phyloP scores from a whole-genome alignment of 2,113 vertebrate species.

The Cyprinodon brontotheroides region DNA sequence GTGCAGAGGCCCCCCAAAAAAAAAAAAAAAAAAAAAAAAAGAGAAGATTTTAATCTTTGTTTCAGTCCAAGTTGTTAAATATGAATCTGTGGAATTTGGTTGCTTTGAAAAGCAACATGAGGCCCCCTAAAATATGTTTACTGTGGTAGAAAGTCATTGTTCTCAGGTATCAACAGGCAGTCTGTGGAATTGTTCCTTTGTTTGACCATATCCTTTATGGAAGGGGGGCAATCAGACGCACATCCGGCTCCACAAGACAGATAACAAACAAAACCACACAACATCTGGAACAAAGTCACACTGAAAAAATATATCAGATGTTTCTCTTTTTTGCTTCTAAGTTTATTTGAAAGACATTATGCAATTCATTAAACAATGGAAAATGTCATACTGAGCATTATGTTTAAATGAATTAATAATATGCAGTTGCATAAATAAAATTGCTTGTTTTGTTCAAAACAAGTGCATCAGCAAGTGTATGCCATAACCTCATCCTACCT shows the following conservation, averaged over 20 bases:
- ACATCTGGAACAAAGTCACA: constrained; percentile 31
- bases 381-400: background rate
- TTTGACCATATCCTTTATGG: constrained; percentile 71
- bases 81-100: constrained; percentile 47
- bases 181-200: constrained; percentile 70
- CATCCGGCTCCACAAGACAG: constrained; percentile 50
- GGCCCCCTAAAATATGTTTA: constrained; percentile 54
- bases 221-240: constrained; percentile 48
- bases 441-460: background rate
- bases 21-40: background rate
- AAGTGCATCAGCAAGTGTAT: constrained; percentile 5
- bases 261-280: constrained; percentile 36
- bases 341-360: background rate
- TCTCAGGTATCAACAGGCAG: constrained; percentile 45
- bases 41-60: background rate
- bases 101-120: constrained; percentile 51
- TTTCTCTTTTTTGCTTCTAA: background rate
- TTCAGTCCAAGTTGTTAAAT: background rate
- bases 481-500: constrained; percentile 11
- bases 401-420: background rate
- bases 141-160: constrained; percentile 58
- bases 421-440: background rate
- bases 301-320: constrained; percentile 7
- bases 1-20: background rate
- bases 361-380: no score